Conservation (phyloP, 2,113 vertebrate species). For the Hippocampus barbouri region DNA sequence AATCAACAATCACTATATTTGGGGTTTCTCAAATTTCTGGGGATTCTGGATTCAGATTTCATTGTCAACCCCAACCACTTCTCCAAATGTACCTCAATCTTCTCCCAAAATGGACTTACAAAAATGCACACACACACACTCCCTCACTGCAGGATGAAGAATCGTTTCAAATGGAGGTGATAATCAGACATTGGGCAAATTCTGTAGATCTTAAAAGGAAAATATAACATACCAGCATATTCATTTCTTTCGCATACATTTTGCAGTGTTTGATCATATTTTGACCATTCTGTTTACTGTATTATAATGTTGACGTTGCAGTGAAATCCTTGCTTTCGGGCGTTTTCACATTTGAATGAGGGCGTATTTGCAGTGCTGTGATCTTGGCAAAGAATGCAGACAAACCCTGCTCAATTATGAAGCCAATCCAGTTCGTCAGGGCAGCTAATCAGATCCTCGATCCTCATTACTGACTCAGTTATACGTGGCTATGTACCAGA, state of each 20-base stretch:
- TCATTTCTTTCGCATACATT: background rate
- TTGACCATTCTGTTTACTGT: background rate
- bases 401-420: conserved; percentile 42
- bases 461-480: background rate
- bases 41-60: too few relatives aligned
- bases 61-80: too few relatives aligned
- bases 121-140: too few relatives aligned
- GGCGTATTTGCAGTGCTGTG: conserved; percentile 24
- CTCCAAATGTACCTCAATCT: too few relatives aligned
- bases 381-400: conserved; percentile 25
- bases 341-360: background rate
- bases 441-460: background rate
- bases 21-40: too few relatives aligned
- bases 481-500: background rate
- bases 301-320: background rate
- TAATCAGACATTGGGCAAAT: background rate
- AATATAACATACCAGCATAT: background rate
- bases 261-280: background rate
- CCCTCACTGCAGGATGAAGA: too few relatives aligned
- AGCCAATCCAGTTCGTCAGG: conserved; percentile 32
- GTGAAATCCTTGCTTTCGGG: background rate
- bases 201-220: background rate
- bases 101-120: too few relatives aligned
- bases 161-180: background rate
- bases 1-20: too few relatives aligned